Evolutionary conservation across 2,113 vertebrate species (phyloP), one percentile per base, ranked within the genome.

Genomic region (Cephalopholis sonnerati): DNA sequence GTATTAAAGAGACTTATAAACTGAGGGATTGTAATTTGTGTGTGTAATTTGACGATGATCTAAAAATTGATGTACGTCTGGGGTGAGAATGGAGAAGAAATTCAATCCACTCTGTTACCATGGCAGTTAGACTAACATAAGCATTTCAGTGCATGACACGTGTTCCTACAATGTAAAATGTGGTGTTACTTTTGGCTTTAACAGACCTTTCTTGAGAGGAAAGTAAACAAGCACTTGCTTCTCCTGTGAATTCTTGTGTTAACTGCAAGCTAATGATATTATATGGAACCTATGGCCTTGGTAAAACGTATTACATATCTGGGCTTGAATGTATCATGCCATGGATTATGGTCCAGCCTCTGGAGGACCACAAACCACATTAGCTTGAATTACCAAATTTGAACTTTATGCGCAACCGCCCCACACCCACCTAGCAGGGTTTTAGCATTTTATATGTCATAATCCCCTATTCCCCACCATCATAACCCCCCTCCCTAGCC

Each of bases 381-480:
- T 96, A 96, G 95, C 91, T 94, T 95, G 93, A 96, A 95, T 96
- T 94, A 96, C 95, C 93, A 96, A 96, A 95, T 95, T 94, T 93
- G 93, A 96, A 95, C 95, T 95, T 95, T 93, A 95, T 94, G 94
- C 90, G 86, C 93, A 92, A 94, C 93, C 85, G 76, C 93, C 94
- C 91, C 91, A 94, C 94, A 92, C 89, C 89, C 92, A 87, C 89
- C 66, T 85, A 84, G 66, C 70, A 87, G 92, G 94, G 91, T 95
- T 94, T 96, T 96, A 96, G 95, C 95, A 95, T 96, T 96, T 96
- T 96, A 90, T 96, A 95, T 95, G 93, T 96, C 95, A 95, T 96
- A 95, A 96, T 96, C 96, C 94, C 87, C 88, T 77, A 84, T 91
- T 89, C 77, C 83, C 85, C 64, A 83, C 83, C 84, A 89, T 86